Evolutionary conservation across 2,888 invertebrate species (phyloP).

Genomic region (Lepidochrysops patricia): DNA sequence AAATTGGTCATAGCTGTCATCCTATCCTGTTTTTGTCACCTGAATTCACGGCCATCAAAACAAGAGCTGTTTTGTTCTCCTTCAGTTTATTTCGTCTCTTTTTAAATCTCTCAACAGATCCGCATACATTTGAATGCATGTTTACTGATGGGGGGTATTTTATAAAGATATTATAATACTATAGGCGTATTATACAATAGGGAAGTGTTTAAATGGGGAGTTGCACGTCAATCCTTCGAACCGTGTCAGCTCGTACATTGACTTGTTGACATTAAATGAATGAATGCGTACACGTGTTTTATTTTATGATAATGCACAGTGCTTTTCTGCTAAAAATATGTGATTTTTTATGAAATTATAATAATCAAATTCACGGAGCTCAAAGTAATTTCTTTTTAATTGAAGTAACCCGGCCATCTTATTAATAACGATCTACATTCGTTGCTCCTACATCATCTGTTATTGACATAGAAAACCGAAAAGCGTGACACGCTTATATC

Average conservation of each 20-base stretch:
- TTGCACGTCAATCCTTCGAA: slow-evolving; percentile 26
- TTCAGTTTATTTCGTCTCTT: background rate
- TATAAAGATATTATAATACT: slow-evolving; percentile 15
- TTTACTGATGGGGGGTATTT: background rate
- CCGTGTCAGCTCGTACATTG: slow-evolving; percentile 26
- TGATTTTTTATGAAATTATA: background rate
- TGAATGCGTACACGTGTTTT: slow-evolving; percentile 21
- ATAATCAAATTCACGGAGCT: background rate
- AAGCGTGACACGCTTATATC: no score
- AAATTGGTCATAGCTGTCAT: no score
- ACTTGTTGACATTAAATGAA: slow-evolving; percentile 24
- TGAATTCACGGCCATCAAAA: background rate
- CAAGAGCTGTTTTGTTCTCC: background rate
- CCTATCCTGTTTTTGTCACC: background rate
- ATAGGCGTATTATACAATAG: slow-evolving; percentile 27
- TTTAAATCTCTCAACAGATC: background rate
- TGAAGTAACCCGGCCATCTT: no score
- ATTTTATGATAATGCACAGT: background rate
- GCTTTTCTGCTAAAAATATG: background rate
- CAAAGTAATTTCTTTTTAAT: no score
- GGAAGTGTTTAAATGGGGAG: slow-evolving; percentile 27
- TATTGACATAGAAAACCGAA: no score
- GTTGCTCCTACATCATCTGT: no score
- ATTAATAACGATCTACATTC: no score
- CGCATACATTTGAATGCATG: slow-evolving; percentile 3